Conservation (phyloP, 1,140 invertebrate species). For the Lordiphosa stackelbergi region DNA sequence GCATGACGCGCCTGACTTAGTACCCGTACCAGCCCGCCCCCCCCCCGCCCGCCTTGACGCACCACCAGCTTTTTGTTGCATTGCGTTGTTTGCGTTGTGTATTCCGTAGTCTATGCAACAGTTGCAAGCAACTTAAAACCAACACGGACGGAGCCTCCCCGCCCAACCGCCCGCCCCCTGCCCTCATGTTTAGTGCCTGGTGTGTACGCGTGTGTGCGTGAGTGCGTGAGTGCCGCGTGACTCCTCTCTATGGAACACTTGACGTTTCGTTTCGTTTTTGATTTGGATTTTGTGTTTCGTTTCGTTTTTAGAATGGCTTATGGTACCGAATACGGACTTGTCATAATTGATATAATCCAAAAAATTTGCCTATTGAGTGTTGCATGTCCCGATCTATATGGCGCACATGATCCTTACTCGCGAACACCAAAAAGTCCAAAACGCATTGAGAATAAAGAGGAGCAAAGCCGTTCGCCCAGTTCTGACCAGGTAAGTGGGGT, state of each 20-base stretch:
- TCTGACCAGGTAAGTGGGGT: conserved; percentile 89
- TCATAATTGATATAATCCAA: conserved; percentile 95
- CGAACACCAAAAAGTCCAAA: conserved; percentile 90
- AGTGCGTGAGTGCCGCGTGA: conserved; percentile 25
- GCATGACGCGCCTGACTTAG: conserved; percentile 39
- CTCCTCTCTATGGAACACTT: background rate
- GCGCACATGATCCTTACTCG: conserved; percentile 91
- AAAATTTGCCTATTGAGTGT: conserved; percentile 92
- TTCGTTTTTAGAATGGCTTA: conserved; percentile 89
- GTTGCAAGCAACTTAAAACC: conserved; percentile 33
- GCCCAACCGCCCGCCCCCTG: background rate
- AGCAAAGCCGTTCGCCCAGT: conserved; percentile 89
- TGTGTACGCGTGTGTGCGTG: conserved; percentile 51
- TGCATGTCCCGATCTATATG: conserved; percentile 91
- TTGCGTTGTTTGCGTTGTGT: conserved; percentile 48
- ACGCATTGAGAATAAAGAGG: conserved; percentile 81
- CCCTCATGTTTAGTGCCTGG: conserved; percentile 38
- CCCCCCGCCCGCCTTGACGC: conserved; percentile 14
- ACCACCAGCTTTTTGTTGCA: conserved; percentile 48
- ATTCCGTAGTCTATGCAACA: conserved; percentile 49
- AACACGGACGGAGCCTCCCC: background rate
- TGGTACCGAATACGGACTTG: conserved; percentile 95
- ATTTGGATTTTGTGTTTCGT: conserved; percentile 1
- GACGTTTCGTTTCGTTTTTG: conserved; percentile 3
- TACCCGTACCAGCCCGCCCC: conserved; percentile 1